Evolutionary conservation across 53 echinoderm and acorn worm species (phyloP), one percentile per base, ranked within the genome.

Genomic region (Astropecten irregularis): DNA sequence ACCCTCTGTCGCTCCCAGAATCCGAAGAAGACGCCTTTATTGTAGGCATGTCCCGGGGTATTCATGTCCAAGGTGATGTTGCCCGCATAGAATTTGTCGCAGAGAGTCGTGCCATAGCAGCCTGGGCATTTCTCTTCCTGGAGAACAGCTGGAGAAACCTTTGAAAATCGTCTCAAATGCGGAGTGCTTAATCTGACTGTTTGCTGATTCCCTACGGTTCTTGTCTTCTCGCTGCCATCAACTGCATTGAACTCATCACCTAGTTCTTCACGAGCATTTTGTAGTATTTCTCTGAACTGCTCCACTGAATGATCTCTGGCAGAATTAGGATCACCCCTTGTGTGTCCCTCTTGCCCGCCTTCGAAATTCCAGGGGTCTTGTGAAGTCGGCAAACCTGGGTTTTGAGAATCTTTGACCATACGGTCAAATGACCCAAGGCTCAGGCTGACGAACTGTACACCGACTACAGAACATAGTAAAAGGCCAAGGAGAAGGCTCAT

Each of bases 11-110:
- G 77, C 15, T 68, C 91, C 87, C 83, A 76, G 33, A 49, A 34
- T 0, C 87, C 91, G 10, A 61, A 69, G 55, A 83, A 83, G 7
- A 77, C 84, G 19, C 73, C 49, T 72, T 91, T 87, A 3, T 59
- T 47, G 69, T 91, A 59, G 62, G 83, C 76, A 25, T 69, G 20
- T 20, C 87, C 83, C 14, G 33, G 68, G 8, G 54, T 69, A 10
- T 77, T 77, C 36, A 87, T 83, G 42, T 91, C 83, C 44, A 86
- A 65, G 0, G 83, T 91, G 64, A 94, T 91, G 71, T 94, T 88
- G 14, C 94, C 94, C 0, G 86, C 86, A n/a, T 83, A 82, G 36
- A 94, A 91, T 56, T 94, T 88, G 56, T 91, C 91, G 26, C 94
- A 94, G 46, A 83, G 76, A 2, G 83, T 58, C 14, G 91, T 88